Base-by-base conservation (phyloP, 2,797 vertebrate genomes). In the Clarias pachynema region DNA sequence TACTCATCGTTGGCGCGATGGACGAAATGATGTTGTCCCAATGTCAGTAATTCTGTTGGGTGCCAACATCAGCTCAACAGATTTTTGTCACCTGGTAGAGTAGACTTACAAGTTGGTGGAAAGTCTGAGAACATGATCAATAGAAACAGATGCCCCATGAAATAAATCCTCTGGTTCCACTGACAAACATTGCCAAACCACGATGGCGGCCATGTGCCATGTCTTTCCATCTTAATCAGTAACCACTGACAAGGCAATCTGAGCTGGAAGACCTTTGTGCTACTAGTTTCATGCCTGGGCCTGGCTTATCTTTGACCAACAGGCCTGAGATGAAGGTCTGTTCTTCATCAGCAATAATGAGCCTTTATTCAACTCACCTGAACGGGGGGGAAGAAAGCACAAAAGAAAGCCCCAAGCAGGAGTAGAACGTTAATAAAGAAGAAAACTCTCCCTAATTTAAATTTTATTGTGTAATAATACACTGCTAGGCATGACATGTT, bases 141-240 rank as follows among this genome's bases (percentile, higher is more conserved):
- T 44, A 44, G 57, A 69, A 69, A 34, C 63, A 82, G 40, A 44
- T 3, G 8, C 10, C 53, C 31, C 31, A 34, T 53, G 44, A 49
- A 62, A 69, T 26, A 6, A 18, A 49, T 34, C 12, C 12, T 63
- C 69, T 40, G 37, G 68, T 73, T 78, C 56, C 60, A 78, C 10
- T 16, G 60, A 56, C n/a, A 53, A 79, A 82, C 65, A 68, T 75
- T 68, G 59, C 70, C 62, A 5, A 79, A 62, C 84, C 29, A 63
- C 20, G 49, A 79, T 9, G 65, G 57, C 22, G 66, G 56, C 72
- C 40, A 40, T 57, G 75, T 26, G 70, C 14, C 53, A 26, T 5
- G 65, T 29, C 63, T 57, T 34, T 84, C 72, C 49, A 49, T 81
- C 74, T 68, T 87, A 84, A 87, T 87, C 69, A 83, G 81, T 79